Conservation (phyloP, 2,797 vertebrate genomes). For the Alectoris magna region DNA sequence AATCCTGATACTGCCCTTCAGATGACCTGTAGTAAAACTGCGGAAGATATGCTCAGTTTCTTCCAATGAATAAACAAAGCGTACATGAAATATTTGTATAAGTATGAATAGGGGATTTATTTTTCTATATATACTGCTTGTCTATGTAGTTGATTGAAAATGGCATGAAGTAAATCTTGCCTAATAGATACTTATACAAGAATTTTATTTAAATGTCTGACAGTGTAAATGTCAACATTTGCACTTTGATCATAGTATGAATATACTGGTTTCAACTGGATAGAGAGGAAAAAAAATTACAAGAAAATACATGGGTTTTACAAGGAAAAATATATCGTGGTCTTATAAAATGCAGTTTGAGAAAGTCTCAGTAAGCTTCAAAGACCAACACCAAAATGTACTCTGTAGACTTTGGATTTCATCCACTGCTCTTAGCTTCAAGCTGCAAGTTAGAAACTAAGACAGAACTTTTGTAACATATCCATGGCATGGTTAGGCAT, state of each 20-base stretch:
- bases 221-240: constrained; percentile 63
- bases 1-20: constrained; percentile 89
- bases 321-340: constrained; percentile 47
- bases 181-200: constrained; percentile 79
- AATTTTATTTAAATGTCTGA: constrained; percentile 76
- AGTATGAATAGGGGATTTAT: constrained; percentile 77
- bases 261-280: constrained; percentile 60
- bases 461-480: background rate
- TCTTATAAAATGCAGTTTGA: constrained; percentile 48
- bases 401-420: constrained; percentile 56
- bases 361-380: constrained; percentile 42
- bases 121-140: constrained; percentile 69
- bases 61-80: constrained; percentile 84
- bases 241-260: constrained; percentile 71
- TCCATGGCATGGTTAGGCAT: constrained; percentile 18
- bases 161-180: constrained; percentile 76
- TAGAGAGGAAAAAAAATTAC: constrained; percentile 21
- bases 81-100: constrained; percentile 80
- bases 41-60: constrained; percentile 91
- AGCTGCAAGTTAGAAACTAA: constrained; percentile 12
- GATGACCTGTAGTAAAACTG: constrained; percentile 91
- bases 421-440: constrained; percentile 29
- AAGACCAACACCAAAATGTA: constrained; percentile 33
- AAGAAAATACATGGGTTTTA: constrained; percentile 7
- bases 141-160: constrained; percentile 77